phyloP scores from a whole-genome alignment of 2,888 invertebrate species.

The Podotricha telesiphe region DNA sequence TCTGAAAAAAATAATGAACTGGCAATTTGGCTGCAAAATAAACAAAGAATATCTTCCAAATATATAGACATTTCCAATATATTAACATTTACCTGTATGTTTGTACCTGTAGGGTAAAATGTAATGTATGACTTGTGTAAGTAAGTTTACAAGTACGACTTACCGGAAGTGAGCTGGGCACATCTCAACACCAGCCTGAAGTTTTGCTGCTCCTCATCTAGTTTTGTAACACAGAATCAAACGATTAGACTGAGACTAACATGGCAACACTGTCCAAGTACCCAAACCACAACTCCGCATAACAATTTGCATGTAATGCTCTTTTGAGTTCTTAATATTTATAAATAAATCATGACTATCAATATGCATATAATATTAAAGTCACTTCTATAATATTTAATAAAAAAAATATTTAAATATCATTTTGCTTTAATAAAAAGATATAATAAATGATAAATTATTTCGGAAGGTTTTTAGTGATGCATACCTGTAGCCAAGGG shows the following conservation, averaged over 20 bases:
- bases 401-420: background rate
- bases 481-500: conserved; percentile 60
- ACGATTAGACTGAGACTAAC: conserved; percentile 62
- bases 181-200: conserved; percentile 56
- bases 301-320: conserved; percentile 3
- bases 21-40: conserved; percentile 21
- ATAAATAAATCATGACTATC: conserved; percentile 9
- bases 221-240: conserved; percentile 78
- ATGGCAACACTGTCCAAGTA: conserved; percentile 29
- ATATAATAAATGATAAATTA: background rate
- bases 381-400: background rate
- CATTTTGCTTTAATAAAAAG: background rate
- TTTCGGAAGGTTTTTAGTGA: background rate
- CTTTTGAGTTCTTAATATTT: background rate
- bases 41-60: conserved; percentile 16
- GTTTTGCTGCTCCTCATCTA: conserved; percentile 67
- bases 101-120: conserved; percentile 47
- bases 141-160: conserved; percentile 56
- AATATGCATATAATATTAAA: conserved; percentile 1
- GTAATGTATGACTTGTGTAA: conserved; percentile 37
- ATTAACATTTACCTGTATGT: conserved; percentile 14
- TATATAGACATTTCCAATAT: background rate
- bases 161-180: conserved; percentile 56
- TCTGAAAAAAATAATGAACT: conserved; percentile 30
- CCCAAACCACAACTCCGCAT: conserved; percentile 31